A percentile compares a stretch with the other conserved stretches of the same genome.
Conservation (phyloP, 92 coral and sea anemone species). For the Scolanthus callimorphus region DNA sequence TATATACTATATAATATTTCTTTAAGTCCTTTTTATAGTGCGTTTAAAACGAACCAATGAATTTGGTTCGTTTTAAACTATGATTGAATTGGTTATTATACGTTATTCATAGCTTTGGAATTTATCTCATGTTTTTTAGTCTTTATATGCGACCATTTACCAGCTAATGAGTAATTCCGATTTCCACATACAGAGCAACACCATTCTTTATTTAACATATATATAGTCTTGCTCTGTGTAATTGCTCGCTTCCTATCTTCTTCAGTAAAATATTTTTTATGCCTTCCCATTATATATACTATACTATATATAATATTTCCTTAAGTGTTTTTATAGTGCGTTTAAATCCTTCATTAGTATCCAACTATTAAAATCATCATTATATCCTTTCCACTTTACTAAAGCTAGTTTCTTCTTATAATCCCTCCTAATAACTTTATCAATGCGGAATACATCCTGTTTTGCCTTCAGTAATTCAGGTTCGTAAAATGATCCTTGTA, state of each 20-base stretch:
- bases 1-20: background rate
- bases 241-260: background rate
- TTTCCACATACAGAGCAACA: too few relatives aligned
- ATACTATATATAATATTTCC: too few relatives aligned
- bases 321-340: slow-evolving; percentile 5
- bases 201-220: background rate
- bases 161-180: too few relatives aligned
- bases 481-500: slow-evolving; percentile 35
- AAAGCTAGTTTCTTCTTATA: slow-evolving; percentile 39
- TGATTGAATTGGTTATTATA: too few relatives aligned
- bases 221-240: too few relatives aligned
- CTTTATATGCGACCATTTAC: background rate
- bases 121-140: too few relatives aligned
- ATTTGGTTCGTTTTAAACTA: too few relatives aligned
- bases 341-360: slow-evolving; percentile 18
- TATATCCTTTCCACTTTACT: slow-evolving; percentile 39
- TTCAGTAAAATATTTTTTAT: background rate
- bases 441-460: slow-evolving; percentile 31
- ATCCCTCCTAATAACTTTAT: slow-evolving; percentile 36
- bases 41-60: too few relatives aligned
- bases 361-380: slow-evolving; percentile 26
- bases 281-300: background rate
- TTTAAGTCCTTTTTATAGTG: too few relatives aligned
- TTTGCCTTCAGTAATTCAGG: slow-evolving; percentile 39
- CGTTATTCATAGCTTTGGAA: too few relatives aligned